Evolutionary conservation across 1,140 invertebrate genomes (phyloP).

Genomic region (Atta colombica): DNA sequence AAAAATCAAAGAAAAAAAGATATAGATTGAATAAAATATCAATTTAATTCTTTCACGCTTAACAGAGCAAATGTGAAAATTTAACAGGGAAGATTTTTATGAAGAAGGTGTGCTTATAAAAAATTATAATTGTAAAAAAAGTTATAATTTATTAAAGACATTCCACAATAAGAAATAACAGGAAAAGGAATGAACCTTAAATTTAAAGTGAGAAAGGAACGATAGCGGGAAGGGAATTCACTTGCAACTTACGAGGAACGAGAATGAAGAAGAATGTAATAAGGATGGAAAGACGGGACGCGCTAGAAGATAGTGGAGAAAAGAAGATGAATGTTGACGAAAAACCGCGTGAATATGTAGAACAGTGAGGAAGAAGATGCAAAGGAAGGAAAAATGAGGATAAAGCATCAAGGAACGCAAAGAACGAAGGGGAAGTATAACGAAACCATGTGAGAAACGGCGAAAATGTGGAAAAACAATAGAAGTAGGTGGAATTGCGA

Average conservation of each 20-base stretch:
- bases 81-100: neutral
- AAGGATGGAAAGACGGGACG: neutral
- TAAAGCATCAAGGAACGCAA: slow-evolving; percentile 13
- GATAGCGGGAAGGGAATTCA: slow-evolving; percentile 30
- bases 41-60: neutral
- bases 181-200: slow-evolving; percentile 12
- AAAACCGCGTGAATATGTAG: slow-evolving; percentile 44
- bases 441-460: slow-evolving; percentile 14
- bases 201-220: slow-evolving; percentile 28
- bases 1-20: neutral
- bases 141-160: slow-evolving; percentile 22
- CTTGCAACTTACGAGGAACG: slow-evolving; percentile 35
- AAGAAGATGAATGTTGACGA: slow-evolving; percentile 58
- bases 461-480: slow-evolving; percentile 32
- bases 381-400: slow-evolving; percentile 28
- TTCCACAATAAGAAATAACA: neutral
- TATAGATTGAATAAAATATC: slow-evolving; percentile 32
- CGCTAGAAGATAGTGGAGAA: slow-evolving; percentile 34
- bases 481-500: slow-evolving; percentile 7
- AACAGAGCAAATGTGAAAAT: neutral
- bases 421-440: neutral
- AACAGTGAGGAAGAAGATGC: slow-evolving; percentile 19
- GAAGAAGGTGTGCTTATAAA: neutral
- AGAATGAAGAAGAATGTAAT: slow-evolving; percentile 52
- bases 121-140: neutral